Evolutionary conservation across 1,140 invertebrate species (phyloP), one percentile per base, ranked within the genome.

Genomic region (Brachionus plicatilis): DNA sequence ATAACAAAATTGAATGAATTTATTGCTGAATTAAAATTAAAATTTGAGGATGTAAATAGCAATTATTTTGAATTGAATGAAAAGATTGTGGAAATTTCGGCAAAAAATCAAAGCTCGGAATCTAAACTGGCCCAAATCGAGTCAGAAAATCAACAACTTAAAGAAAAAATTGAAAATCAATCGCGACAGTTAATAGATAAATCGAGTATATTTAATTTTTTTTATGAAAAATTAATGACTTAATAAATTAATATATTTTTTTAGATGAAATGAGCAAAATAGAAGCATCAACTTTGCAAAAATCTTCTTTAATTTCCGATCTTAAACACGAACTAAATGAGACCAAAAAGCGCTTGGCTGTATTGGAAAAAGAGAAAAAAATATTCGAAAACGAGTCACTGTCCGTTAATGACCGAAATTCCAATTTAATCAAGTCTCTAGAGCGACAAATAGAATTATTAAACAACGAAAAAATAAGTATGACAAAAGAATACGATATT

Each of bases 1-100:
- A 85, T 87, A 8, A 87, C 87, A 53, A 86, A 87, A 65, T 86
- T 86, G 11, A 87, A 87, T 82, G 53, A 86, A 60, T 79, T 87
- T 60, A n/a, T 88, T n/a, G n/a, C 8, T 17, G 41, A 65, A 20
- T 68, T 82, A 17, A 82, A 82, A 27, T n/a, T 68, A 27, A 68
- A 82, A 33, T 45, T 82, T 14, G 53, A 82, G 9, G 56, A 29
- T 43, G 9, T 37, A 7, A 68, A 56, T 45, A 60, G 41, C n/a
- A 65, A 20, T 37, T 45, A 82, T 65, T 68, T 17, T 8, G 78
- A 80, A 11, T 56, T 43, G 47, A 56, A 27, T 43, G 37, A 80
- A 33, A 80, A 53, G 9, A 76, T 50, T 24, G 47, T 50, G 11
- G 72, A 76, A 37, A 47, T 76, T 29, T 24, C 20, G 12, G 45